Evolutionary conservation across 2,113 vertebrate species (phyloP).

Genomic region (Tetraodon nigroviridis): DNA sequence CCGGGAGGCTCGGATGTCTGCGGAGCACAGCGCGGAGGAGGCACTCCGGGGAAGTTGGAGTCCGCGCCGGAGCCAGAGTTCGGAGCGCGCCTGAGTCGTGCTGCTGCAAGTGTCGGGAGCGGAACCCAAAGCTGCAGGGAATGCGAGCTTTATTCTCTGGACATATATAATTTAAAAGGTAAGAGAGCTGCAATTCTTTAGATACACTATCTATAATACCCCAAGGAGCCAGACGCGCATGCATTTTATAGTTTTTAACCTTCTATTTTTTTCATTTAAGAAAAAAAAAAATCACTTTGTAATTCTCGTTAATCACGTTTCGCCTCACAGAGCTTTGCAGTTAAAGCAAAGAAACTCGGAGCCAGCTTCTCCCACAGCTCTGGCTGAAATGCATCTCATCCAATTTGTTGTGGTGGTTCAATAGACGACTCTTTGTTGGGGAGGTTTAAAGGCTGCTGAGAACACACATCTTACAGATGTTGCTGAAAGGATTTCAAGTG

Average conservation of each 20-base stretch:
- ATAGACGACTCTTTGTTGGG: not conserved
- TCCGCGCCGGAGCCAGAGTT: conserved; percentile 12
- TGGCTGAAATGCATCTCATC: not conserved
- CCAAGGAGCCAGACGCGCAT: too few species aligned
- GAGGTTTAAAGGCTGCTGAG: too few species aligned
- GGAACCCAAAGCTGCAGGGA: conserved; percentile 3
- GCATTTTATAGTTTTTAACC: too few species aligned
- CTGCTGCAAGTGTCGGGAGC: not conserved
- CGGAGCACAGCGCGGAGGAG: conserved; percentile 19
- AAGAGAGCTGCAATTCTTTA: conserved; percentile 10
- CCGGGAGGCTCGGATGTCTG: not conserved
- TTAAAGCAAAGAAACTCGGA: too few species aligned
- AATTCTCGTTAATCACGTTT: too few species aligned
- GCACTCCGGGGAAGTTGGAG: conserved; percentile 28
- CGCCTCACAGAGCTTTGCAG: too few species aligned
- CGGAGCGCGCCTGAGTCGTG: conserved; percentile 8
- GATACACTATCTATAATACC: too few species aligned
- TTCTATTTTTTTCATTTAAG: too few species aligned
- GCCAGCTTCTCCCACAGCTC: not conserved
- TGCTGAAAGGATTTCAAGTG: not conserved
- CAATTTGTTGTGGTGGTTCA: not conserved
- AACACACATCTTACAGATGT: not conserved
- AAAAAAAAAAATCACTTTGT: too few species aligned
- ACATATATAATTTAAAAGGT: conserved; percentile 36
- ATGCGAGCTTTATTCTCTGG: conserved; percentile 27